A percentile compares a stretch with the other conserved stretches of the same genome.
These are phyloP conservation scores for Bugulina stolonifera DNA, from an alignment of 2,888 invertebrate genomes.

Conservation along the genomic window DNA sequence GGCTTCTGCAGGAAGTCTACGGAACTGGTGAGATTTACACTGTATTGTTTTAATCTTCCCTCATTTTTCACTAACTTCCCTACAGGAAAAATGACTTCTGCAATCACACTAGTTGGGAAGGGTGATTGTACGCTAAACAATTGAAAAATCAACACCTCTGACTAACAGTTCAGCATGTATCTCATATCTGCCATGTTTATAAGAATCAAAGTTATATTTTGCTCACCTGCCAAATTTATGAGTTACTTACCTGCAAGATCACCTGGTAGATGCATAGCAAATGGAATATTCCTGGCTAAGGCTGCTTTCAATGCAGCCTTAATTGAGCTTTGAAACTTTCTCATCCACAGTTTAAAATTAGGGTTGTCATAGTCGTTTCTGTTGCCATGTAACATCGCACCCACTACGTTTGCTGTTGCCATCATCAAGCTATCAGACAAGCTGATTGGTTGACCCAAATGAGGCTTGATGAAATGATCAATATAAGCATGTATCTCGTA, in stretches of 20 bases:
- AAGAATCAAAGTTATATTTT: too few species aligned
- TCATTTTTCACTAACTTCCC: too few species aligned
- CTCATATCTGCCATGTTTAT: too few species aligned
- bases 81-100: too few species aligned
- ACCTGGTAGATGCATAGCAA: not conserved
- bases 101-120: too few species aligned
- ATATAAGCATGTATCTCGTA: not conserved
- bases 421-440: not conserved
- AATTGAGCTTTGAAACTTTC: not conserved
- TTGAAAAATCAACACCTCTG: too few species aligned
- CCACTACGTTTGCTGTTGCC: not conserved
- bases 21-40: too few species aligned
- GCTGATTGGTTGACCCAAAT: not conserved
- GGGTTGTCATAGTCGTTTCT: not conserved
- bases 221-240: too few species aligned
- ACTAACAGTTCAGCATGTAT: too few species aligned
- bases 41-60: too few species aligned
- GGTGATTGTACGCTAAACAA: too few species aligned
- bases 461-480: not conserved
- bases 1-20: too few species aligned
- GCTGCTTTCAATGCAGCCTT: not conserved
- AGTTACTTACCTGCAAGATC: not conserved
- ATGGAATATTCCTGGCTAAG: not conserved
- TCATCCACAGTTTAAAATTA: not conserved
- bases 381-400: not conserved